Percentiles rank a stretch among this genome's conserved stretches.
phyloP scores from a whole-genome alignment of 2,113 vertebrate species.

The Ahaetulla prasina region DNA sequence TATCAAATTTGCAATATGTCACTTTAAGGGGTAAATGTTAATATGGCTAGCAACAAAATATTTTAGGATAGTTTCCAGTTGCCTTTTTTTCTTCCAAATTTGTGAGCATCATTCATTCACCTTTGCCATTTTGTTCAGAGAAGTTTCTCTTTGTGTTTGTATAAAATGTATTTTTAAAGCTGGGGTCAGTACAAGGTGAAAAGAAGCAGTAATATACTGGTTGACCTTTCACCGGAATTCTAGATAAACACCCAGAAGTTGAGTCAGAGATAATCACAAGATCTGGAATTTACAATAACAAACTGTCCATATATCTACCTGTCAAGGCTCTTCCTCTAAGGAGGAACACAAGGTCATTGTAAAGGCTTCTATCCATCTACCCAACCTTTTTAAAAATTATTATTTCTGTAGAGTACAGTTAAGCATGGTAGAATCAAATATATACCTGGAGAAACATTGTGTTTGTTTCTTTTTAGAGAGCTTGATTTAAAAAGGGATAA shows the following conservation, averaged over 20 bases:
- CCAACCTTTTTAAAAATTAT: constrained; percentile 43
- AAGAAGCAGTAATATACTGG: constrained; percentile 70
- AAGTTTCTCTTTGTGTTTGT: constrained; percentile 66
- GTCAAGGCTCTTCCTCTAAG: constrained; percentile 91
- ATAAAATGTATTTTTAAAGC: constrained; percentile 77
- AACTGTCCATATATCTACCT: constrained; percentile 98
- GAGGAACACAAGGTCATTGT: constrained; percentile 86
- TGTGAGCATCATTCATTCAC: background rate
- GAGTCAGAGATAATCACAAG: constrained; percentile 94
- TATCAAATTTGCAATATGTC: background rate
- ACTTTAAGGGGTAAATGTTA: background rate
- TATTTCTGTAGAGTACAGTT: background rate
- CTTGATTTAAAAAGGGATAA: background rate
- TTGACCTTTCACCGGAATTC: constrained; percentile 90
- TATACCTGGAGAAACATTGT: background rate
- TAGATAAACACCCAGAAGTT: constrained; percentile 96
- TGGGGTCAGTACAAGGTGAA: constrained; percentile 84
- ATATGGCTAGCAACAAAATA: background rate
- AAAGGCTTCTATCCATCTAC: constrained; percentile 85
- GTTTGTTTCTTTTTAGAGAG: background rate
- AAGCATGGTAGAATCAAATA: background rate
- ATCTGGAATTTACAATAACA: constrained; percentile 99
- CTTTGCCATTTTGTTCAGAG: constrained; percentile 19
- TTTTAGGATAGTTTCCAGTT: background rate
- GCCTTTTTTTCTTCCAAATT: constrained; percentile 20